Base-by-base conservation (phyloP, 1,140 invertebrate species). In the Ridgeia piscesae region DNA sequence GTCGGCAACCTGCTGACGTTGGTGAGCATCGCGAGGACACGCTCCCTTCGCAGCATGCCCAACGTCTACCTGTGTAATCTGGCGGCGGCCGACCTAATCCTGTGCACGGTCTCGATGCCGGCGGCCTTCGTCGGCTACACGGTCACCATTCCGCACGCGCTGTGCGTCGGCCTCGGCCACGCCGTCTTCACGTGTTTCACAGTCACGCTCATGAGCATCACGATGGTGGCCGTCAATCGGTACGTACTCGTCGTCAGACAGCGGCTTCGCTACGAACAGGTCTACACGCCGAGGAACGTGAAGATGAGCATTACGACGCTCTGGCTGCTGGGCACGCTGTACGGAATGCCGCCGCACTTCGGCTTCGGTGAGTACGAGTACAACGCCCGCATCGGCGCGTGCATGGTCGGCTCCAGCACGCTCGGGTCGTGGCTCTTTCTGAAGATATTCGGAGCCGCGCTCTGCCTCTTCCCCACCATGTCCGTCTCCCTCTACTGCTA, bases 21-120 rank as follows among this genome's bases (percentile, higher is more conserved):
- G 11, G 21, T 33, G 9, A 89, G 50, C 9, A 35, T 92, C 27
- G 34, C 50, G 17, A 89, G 0, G 34, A 89, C 34, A 21, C 34
- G 50, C 17, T 89, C 77, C 14, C 58, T 92, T 6, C 34, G 91
- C 35, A 42, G 50, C 9, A 33, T 92, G 17, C 92, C 92, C 34
- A 92, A 92, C 77, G 1, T 92, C 33, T 92, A 92, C 92, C 35
- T 92, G n/a, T 58, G 58, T n/a, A 92, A 91, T 33, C 58, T 92
- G 33, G 92, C 92, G 4, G 34, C 89, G 48, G 34, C 21, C 9
- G 92, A 58, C 21, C 92, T 88, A 0, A 89, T 34, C 9, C 8
- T 48, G 17, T 35, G 58, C 58, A 77, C 17, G 2, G 27, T 77
- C 58, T 9, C 58, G 11, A 77, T 77, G 17, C 58, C 58, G 58